A percentile compares a stretch with the other conserved stretches of the same genome.
These are phyloP conservation scores for Osmerus eperlanus DNA, from an alignment of 2,113 vertebrate species.

Conservation along the genomic window DNA sequence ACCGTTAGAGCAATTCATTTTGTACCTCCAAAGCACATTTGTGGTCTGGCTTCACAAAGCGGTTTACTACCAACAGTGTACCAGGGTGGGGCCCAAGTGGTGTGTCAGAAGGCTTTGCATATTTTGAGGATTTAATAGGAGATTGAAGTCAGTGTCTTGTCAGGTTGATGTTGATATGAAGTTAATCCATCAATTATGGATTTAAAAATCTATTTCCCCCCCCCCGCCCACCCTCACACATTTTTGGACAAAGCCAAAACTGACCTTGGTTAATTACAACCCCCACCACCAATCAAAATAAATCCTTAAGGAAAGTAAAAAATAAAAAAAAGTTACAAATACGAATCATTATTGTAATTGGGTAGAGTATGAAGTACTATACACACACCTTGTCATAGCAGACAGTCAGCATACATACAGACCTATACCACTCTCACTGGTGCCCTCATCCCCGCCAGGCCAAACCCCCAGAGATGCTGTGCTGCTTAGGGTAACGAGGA, in stretches of 20 bases:
- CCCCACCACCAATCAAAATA: background rate
- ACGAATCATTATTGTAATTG: no score
- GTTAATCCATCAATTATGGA: constrained; percentile 29
- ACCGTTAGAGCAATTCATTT: constrained; percentile 53
- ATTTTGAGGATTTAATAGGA: constrained; percentile 2
- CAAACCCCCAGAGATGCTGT: constrained; percentile 14
- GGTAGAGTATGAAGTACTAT: no score
- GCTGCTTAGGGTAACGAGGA: constrained; percentile 27
- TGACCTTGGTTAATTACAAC: constrained; percentile 4
- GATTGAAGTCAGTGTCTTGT: constrained; percentile 18
- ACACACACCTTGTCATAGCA: no score
- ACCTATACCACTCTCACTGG: background rate
- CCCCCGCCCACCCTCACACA: background rate
- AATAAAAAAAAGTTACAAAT: no score
- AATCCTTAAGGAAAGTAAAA: constrained; percentile 2
- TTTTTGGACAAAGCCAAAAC: background rate
- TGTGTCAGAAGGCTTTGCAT: constrained; percentile 25
- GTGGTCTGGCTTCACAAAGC: constrained; percentile 31
- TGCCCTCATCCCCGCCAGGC: constrained; percentile 11
- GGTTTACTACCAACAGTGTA: constrained; percentile 35
- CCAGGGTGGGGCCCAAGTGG: constrained; percentile 23
- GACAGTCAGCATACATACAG: background rate
- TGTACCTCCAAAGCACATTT: constrained; percentile 41
- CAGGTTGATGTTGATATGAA: constrained; percentile 25
- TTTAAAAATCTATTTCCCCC: constrained; percentile 13